Conservation (phyloP, 2,888 invertebrate species). For the Ormyrus rosae region DNA sequence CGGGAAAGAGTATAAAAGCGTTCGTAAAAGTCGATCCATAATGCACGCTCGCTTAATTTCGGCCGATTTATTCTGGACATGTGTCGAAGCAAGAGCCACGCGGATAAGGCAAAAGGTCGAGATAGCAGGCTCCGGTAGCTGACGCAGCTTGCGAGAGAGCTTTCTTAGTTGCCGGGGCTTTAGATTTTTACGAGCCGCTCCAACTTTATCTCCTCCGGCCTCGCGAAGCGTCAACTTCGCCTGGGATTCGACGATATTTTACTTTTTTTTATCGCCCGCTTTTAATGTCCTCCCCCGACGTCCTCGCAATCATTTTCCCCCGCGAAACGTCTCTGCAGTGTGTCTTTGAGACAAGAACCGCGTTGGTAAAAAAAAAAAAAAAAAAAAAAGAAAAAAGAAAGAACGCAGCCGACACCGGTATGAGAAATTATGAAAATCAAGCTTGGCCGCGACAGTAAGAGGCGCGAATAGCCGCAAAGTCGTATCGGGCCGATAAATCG, state of each 20-base stretch:
- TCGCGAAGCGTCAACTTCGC: slow-evolving; percentile 15
- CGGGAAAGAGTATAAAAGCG: not conserved
- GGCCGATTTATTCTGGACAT: slow-evolving; percentile 48
- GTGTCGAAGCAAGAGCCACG: slow-evolving; percentile 21
- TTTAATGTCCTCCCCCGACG: slow-evolving; percentile 31
- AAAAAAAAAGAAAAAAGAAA: no score
- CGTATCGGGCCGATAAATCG: slow-evolving; percentile 37
- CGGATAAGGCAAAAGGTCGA: not conserved
- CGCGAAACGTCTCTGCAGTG: slow-evolving; percentile 27
- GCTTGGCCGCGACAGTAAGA: no score
- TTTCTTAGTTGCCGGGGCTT: slow-evolving; percentile 44
- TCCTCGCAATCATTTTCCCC: slow-evolving; percentile 49
- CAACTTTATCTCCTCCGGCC: slow-evolving; percentile 41
- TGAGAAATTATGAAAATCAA: slow-evolving; percentile 41
- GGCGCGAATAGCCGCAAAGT: no score
- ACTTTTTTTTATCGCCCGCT: slow-evolving; percentile 41
- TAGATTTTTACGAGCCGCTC: slow-evolving; percentile 52
- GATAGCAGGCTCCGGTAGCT: slow-evolving; percentile 12
- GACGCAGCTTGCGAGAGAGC: slow-evolving; percentile 38
- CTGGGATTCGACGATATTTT: slow-evolving; percentile 30
- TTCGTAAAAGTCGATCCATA: slow-evolving; percentile 24
- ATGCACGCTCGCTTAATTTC: slow-evolving; percentile 43
- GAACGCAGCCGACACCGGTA: no score
- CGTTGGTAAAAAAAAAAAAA: no score
- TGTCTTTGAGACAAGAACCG: not conserved